Conservation (phyloP, 2,113 vertebrate genomes). For the Clupea harengus region DNA sequence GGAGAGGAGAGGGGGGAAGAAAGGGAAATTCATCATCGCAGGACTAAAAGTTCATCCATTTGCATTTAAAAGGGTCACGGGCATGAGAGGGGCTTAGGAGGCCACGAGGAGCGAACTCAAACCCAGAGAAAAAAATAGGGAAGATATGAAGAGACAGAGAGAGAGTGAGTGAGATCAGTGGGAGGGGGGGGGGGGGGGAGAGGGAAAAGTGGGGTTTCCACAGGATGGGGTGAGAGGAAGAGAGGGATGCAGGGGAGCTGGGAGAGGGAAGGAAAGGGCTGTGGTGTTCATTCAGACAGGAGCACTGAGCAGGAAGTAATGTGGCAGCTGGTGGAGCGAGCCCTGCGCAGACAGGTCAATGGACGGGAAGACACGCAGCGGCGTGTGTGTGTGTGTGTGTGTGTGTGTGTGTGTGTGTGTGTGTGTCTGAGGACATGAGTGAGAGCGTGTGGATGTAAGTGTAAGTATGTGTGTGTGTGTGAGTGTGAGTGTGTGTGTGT, state of each 20-base stretch:
- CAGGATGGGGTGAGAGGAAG: conserved; percentile 28
- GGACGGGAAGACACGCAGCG: conserved; percentile 34
- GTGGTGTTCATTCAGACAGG: conserved; percentile 37
- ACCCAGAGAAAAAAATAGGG: neutral
- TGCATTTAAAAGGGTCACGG: conserved; percentile 46
- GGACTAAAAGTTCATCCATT: conserved; percentile 36
- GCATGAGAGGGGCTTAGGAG: neutral
- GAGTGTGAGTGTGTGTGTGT: neutral
- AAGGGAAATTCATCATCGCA: conserved; percentile 33
- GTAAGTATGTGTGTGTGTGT: neutral
- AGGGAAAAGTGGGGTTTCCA: conserved; percentile 32
- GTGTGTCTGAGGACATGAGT: conserved; percentile 1
- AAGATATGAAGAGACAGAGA: neutral
- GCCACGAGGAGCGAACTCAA: neutral
- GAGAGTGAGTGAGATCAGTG: conserved; percentile 20
- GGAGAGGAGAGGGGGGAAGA: conserved; percentile 16
- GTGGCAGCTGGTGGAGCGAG: conserved; percentile 61
- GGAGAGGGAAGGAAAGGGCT: conserved; percentile 30
- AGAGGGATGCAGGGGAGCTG: conserved; percentile 22
- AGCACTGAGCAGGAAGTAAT: conserved; percentile 63
- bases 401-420: conserved; percentile 21
- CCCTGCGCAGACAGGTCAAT: conserved; percentile 52
- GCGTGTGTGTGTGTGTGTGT: conserved; percentile 41
- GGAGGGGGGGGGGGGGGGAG: conserved; percentile 3
- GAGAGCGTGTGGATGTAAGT: neutral